Base-by-base conservation (phyloP, 2,797 vertebrate species). In the Scolopax rusticola region DNA sequence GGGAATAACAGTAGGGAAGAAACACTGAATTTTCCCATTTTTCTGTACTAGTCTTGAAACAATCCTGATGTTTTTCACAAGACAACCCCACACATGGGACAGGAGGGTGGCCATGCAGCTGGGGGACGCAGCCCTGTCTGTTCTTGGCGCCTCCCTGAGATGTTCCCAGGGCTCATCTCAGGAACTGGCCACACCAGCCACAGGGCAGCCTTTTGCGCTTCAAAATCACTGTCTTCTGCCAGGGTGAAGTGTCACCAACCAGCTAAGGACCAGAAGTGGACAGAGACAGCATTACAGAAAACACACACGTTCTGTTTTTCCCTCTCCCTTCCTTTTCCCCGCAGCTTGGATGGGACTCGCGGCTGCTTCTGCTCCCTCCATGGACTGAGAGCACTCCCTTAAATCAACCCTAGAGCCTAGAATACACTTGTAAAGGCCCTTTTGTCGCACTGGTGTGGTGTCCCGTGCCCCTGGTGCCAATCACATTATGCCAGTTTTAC, bases 381-480 rank as follows among this genome's bases (percentile, higher is more conserved):
- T 9, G 51, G 36, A 76, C 30, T 0, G 2, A 89, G 92, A 40
- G n/a, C 45, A 30, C 56, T 84, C 27, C 27, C 84, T 68, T 94
- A 92, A 75, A 88, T 80, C 96, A 95, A 90, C 91, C 91, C 87
- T 63, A 25, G 89, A 76, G 89, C 91, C 93, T 96, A 92, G 87
- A 96, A 87, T 60, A 19, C 61, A 38, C 91, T 95, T 97, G 90
- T 85, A 92, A 97, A 97, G 79, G 87, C 71, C 59, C 73, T 83
- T 93, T 90, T 96, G 94, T 96, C 86, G 95, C 77, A 51, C 87
- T 96, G 68, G 51, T 57, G 87, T 43, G 60, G 84, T 89, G 95
- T 25, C 48, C 91, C 96, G 94, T 73, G 86, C 89, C 71, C 73
- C 95, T 92, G 87, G 94, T 97, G 96, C 86, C 11, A 48, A 92